These are phyloP conservation scores for Tenrec ecaudatus DNA, from an alignment of 2,113 vertebrate species.

Conservation along the genomic window DNA sequence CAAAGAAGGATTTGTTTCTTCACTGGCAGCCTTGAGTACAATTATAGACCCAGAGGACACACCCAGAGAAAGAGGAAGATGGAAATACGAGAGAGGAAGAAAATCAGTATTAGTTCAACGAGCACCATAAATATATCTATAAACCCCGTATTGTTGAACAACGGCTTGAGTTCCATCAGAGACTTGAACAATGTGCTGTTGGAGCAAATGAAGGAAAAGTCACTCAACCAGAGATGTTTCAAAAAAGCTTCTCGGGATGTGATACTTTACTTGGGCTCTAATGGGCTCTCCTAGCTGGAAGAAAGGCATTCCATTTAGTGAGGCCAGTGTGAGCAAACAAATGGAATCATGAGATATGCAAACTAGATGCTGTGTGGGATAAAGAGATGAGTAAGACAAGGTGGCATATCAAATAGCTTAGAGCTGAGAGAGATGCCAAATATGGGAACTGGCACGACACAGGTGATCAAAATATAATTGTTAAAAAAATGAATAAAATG, in stretches of 20 bases:
- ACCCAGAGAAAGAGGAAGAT: neutral
- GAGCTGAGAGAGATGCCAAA: neutral
- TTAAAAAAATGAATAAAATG: constrained; percentile 16
- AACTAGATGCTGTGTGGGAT: neutral
- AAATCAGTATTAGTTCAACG: neutral
- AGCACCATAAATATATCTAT: neutral
- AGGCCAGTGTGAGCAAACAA: neutral
- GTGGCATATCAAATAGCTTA: neutral
- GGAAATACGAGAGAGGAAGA: neutral
- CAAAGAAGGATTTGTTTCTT: neutral
- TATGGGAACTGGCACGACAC: neutral
- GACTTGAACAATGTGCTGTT: neutral
- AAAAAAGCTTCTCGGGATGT: neutral
- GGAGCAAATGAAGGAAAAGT: neutral
- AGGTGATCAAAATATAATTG: constrained; percentile 2
- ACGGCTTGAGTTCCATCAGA: neutral
- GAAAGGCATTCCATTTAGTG: neutral
- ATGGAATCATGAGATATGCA: neutral
- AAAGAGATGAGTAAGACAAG: neutral
- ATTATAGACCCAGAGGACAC: neutral
- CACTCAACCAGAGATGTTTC: constrained; percentile 8
- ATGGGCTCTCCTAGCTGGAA: neutral
- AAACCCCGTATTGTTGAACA: neutral
- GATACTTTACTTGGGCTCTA: neutral
- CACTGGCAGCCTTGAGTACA: neutral